Evolutionary conservation across 2,113 vertebrate species (phyloP).

Genomic region (Leptobrachium leishanense): DNA sequence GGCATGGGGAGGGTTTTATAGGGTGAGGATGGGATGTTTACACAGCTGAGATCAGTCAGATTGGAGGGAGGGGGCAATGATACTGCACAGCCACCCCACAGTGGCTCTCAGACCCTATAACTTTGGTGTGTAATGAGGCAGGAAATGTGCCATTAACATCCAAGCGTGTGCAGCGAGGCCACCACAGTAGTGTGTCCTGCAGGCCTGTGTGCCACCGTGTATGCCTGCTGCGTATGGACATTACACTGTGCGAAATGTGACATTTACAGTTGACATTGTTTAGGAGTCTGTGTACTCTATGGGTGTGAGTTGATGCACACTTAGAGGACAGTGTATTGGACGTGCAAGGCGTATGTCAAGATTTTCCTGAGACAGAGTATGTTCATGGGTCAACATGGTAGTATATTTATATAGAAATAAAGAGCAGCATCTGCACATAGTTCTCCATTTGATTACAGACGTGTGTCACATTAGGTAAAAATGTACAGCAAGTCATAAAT

Average conservation of each 20-base stretch:
- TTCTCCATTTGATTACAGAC: too few relatives aligned
- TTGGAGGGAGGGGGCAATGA: conserved; percentile 24
- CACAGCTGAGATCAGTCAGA: conserved; percentile 37
- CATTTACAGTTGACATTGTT: too few relatives aligned
- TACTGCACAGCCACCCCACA: conserved; percentile 31
- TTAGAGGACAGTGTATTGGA: too few relatives aligned
- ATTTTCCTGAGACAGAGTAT: too few relatives aligned
- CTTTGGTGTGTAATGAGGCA: conserved; percentile 48
- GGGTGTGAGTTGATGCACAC: too few relatives aligned
- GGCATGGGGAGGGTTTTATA: conserved; percentile 18
- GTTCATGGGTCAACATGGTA: too few relatives aligned
- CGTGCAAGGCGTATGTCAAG: too few relatives aligned
- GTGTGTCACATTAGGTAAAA: too few relatives aligned
- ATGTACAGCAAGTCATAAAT: too few relatives aligned
- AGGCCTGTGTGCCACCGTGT: conserved; percentile 8
- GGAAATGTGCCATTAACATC: conserved; percentile 48
- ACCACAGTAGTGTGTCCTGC: conserved; percentile 32
- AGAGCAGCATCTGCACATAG: too few relatives aligned
- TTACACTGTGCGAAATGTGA: not conserved
- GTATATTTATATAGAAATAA: too few relatives aligned
- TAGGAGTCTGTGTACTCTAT: too few relatives aligned
- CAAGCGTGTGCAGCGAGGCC: conserved; percentile 40
- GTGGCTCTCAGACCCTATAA: not conserved
- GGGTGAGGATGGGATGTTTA: conserved; percentile 34
- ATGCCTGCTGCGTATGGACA: not conserved